A percentile compares a stretch with the other conserved stretches of the same genome.
phyloP scores from a whole-genome alignment of 2,113 vertebrate species.

The Scalopus aquaticus region DNA sequence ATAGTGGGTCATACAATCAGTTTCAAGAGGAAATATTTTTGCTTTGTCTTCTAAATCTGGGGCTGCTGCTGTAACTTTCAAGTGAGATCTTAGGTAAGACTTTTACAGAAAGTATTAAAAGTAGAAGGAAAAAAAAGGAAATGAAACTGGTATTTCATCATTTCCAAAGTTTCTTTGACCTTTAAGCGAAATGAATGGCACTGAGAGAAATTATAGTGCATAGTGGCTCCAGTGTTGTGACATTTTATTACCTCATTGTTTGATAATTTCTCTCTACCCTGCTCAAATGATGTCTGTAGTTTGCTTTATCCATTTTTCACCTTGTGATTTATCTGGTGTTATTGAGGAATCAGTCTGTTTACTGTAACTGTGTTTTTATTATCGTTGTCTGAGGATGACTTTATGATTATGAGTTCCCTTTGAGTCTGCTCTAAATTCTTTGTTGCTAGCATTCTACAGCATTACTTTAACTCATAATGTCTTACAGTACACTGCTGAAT shows the following conservation, averaged over 20 bases:
- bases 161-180: constrained; percentile 58
- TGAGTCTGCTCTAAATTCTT: constrained; percentile 71
- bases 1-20: not conserved
- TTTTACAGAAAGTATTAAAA: constrained; percentile 20
- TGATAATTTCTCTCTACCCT: constrained; percentile 61
- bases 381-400: constrained; percentile 76
- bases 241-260: constrained; percentile 70
- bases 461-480: constrained; percentile 73
- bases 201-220: constrained; percentile 51
- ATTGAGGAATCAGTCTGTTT: constrained; percentile 72
- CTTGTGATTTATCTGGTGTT: constrained; percentile 69
- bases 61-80: not conserved
- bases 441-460: constrained; percentile 56
- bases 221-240: constrained; percentile 30
- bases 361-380: constrained; percentile 81
- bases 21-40: constrained; percentile 25
- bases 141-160: not conserved
- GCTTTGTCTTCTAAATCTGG: not conserved
- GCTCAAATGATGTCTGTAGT: constrained; percentile 24
- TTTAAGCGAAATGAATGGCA: constrained; percentile 26
- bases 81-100: not conserved
- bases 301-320: constrained; percentile 61
- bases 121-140: not conserved
- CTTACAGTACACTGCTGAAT: constrained; percentile 67
- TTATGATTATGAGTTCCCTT: constrained; percentile 79